Evolutionary conservation across 1,140 invertebrate species (phyloP).

Genomic region (Drosophila tristis): DNA sequence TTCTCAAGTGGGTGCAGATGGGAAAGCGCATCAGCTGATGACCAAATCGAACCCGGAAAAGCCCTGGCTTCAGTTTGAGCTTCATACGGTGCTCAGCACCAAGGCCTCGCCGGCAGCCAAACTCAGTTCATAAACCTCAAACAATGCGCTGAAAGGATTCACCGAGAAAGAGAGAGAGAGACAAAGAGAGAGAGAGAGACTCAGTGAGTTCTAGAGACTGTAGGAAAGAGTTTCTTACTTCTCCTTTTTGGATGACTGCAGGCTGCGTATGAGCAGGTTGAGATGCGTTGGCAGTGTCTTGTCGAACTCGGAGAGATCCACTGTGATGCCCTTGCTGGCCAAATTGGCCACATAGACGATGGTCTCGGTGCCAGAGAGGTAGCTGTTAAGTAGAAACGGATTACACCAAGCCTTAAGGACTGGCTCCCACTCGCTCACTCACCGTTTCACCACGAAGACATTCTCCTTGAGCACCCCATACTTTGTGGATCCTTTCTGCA

Average conservation of each 20-base stretch:
- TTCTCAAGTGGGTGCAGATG: slow-evolving; percentile 23
- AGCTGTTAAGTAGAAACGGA: not conserved
- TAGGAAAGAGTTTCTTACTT: slow-evolving; percentile 29
- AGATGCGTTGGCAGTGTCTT: slow-evolving; percentile 45
- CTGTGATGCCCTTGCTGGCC: slow-evolving; percentile 31
- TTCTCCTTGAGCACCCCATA: slow-evolving; percentile 72
- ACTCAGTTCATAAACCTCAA: slow-evolving; percentile 37
- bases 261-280: slow-evolving; percentile 48
- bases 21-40: slow-evolving; percentile 36
- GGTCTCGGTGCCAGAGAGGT: slow-evolving; percentile 26
- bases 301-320: slow-evolving; percentile 57
- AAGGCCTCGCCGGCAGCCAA: slow-evolving; percentile 61
- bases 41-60: slow-evolving; percentile 28
- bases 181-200: not conserved
- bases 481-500: slow-evolving; percentile 82
- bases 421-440: slow-evolving; percentile 16
- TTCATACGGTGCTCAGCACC: slow-evolving; percentile 40
- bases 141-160: slow-evolving; percentile 28
- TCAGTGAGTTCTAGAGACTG: not conserved
- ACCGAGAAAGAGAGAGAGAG: not conserved
- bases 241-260: slow-evolving; percentile 52
- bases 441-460: slow-evolving; percentile 82
- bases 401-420: not conserved
- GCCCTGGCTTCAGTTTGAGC: slow-evolving; percentile 2
- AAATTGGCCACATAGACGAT: slow-evolving; percentile 59